These are phyloP conservation scores for Ciconia boyciana DNA, from an alignment of 2,113 vertebrate genomes.

Conservation along the genomic window DNA sequence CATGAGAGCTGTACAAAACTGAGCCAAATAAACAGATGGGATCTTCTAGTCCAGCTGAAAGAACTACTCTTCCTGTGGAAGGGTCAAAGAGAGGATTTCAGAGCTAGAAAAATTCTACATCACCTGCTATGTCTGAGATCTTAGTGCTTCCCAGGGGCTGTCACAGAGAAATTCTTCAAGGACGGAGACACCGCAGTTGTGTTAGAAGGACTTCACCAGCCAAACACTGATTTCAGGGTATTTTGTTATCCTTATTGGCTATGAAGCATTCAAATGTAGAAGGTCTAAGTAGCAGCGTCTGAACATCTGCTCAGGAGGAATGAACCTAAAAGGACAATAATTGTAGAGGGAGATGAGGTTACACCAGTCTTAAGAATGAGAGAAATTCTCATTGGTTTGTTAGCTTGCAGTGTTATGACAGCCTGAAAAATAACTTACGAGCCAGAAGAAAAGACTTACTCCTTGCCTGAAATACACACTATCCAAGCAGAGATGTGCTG, in stretches of 20 bases:
- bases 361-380: not conserved
- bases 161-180: not conserved
- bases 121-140: not conserved
- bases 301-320: not conserved
- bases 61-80: not conserved
- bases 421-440: not conserved
- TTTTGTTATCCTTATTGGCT: not conserved
- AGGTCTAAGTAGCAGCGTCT: not conserved
- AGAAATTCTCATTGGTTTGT: not conserved
- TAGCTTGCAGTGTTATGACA: not conserved
- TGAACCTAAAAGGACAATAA: not conserved
- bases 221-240: not conserved
- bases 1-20: not conserved
- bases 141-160: not conserved
- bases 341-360: not conserved
- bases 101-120: not conserved
- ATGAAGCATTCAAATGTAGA: not conserved
- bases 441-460: not conserved
- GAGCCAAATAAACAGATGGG: not conserved
- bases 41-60: not conserved
- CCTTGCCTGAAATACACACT: not conserved
- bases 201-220: not conserved
- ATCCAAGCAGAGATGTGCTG: not conserved
- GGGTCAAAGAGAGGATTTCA: not conserved
- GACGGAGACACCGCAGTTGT: not conserved